phyloP scores from a whole-genome alignment of 2,797 vertebrate genomes.

The Lepidocolaptes lacrymiger region DNA sequence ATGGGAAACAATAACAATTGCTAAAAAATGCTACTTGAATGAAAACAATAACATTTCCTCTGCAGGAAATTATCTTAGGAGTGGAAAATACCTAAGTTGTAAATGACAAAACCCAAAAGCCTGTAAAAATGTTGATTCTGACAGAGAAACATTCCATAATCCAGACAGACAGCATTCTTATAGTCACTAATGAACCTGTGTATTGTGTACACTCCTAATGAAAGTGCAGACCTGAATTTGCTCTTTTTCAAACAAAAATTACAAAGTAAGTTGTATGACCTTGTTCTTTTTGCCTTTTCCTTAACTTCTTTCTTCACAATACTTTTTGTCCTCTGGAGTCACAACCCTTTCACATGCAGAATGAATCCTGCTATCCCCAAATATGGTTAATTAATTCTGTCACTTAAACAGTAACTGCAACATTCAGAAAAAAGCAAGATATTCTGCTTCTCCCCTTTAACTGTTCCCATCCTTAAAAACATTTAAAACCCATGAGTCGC shows the following conservation, averaged over 20 bases:
- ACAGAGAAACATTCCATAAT: not conserved
- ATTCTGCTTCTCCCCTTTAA: not conserved
- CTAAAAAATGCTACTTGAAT: constrained; percentile 15
- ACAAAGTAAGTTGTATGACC: not conserved
- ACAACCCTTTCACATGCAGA: not conserved
- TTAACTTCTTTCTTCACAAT: not conserved
- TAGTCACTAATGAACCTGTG: not conserved
- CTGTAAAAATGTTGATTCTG: not conserved
- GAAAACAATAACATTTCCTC: constrained; percentile 15
- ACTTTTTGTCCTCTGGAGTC: not conserved
- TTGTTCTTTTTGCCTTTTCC: not conserved
- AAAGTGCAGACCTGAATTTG: not conserved
- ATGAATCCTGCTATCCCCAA: not conserved
- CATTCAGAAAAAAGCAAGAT: not conserved
- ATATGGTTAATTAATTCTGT: not conserved
- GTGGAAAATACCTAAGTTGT: not conserved
- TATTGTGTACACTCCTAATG: not conserved
- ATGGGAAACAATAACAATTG: constrained; percentile 32
- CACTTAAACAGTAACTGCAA: not conserved
- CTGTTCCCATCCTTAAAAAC: not conserved
- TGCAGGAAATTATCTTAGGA: constrained; percentile 8
- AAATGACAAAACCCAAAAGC: not conserved
- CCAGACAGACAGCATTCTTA: not conserved
- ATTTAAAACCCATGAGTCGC: not conserved
- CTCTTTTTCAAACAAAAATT: not conserved